Evolutionary conservation across 2,113 vertebrate genomes (phyloP).

Genomic region (Chroicocephalus ridibundus): DNA sequence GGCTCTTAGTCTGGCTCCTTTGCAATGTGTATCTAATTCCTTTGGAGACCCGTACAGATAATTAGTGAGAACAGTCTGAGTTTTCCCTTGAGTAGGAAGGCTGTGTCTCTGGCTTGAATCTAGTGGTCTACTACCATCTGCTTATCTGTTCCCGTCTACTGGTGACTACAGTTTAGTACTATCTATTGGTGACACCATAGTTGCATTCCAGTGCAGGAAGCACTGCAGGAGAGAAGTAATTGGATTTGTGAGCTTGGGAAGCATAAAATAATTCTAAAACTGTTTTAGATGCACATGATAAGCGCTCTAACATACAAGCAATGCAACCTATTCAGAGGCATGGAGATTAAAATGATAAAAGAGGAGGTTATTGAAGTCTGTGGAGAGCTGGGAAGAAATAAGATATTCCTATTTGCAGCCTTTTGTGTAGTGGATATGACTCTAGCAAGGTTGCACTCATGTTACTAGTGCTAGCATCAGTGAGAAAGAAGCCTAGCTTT

Average conservation of each 20-base stretch:
- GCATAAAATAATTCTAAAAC: not conserved
- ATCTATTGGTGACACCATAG: not conserved
- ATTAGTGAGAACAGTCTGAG: constrained; percentile 3
- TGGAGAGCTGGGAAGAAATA: not conserved
- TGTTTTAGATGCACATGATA: not conserved
- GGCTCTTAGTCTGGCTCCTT: not conserved
- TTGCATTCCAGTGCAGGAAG: not conserved
- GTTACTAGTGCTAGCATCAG: not conserved
- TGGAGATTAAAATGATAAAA: not conserved
- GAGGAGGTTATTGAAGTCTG: not conserved
- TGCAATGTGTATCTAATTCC: not conserved
- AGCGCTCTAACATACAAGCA: not conserved
- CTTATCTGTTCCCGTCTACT: not conserved
- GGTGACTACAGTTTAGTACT: not conserved
- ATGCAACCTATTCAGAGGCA: not conserved
- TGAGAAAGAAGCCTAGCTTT: not conserved
- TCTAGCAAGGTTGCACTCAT: not conserved
- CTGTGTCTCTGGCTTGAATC: constrained; percentile 7
- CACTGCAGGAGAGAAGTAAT: not conserved
- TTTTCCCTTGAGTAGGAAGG: not conserved
- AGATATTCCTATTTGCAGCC: not conserved
- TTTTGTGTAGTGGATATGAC: not conserved
- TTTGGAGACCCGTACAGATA: not conserved
- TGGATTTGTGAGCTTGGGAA: not conserved
- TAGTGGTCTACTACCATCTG: constrained; percentile 12